Percentiles rank a stretch among this genome's conserved stretches.
Conservation (phyloP, 2,888 invertebrate genomes). For the Phyllotreta cruciferae region DNA sequence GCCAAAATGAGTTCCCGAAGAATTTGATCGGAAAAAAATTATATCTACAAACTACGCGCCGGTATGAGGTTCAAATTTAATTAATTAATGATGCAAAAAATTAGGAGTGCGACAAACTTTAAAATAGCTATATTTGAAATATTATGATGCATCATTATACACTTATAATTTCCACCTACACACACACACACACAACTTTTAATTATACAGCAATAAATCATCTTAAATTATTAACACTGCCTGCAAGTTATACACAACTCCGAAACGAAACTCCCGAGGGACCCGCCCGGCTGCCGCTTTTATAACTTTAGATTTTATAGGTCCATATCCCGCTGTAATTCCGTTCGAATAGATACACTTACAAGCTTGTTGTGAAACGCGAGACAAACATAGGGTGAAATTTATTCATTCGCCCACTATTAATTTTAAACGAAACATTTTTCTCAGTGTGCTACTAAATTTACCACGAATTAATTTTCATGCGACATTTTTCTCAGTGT, state of each 20-base stretch:
- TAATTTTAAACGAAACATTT: too few species aligned
- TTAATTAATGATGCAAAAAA: too few species aligned
- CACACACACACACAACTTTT: conserved; percentile 46
- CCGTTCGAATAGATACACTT: not conserved
- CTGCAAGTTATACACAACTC: conserved; percentile 31
- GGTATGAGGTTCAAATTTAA: conserved; percentile 46
- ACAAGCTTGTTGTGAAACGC: too few species aligned
- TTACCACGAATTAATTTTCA: too few species aligned
- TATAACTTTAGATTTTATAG: conserved; percentile 5
- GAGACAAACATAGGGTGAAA: too few species aligned
- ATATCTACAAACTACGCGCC: conserved; percentile 47
- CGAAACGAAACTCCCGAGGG: conserved; percentile 33
- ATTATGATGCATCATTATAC: conserved; percentile 53
- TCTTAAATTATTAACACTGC: conserved; percentile 41
- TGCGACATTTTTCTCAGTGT: too few species aligned
- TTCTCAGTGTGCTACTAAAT: too few species aligned
- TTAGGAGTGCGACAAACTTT: conserved; percentile 45
- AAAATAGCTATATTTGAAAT: conserved; percentile 45
- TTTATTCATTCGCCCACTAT: too few species aligned
- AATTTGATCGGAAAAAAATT: too few species aligned
- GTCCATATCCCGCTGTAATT: not conserved
- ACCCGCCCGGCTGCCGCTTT: conserved; percentile 12
- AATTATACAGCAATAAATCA: conserved; percentile 51
- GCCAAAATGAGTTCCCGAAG: too few species aligned
- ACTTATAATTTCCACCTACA: conserved; percentile 50